Base-by-base conservation (phyloP, 37 sponge, comb jelly and placozoan genomes). In the Beroe forskalii region DNA sequence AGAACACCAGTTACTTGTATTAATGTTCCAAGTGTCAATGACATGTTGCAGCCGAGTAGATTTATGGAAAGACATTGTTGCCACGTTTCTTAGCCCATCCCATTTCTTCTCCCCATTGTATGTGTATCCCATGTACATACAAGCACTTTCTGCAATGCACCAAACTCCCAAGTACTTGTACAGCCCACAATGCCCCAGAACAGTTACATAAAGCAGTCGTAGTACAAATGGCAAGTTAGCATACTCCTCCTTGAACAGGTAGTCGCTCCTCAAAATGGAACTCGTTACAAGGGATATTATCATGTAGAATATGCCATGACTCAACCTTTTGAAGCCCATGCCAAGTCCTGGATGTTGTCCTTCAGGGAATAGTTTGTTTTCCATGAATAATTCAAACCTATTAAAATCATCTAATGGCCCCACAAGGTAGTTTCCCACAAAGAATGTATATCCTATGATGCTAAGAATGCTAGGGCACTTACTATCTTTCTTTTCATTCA, bases 101-200 rank as follows among this genome's bases (percentile, higher is more conserved):
- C 67, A 66, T 32, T 90, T 89, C 23, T 89, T 91, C 35, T 61
- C 44, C 0, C 91, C 92, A 42, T 91, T 92, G 91, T 91, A 95
- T 0, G 94, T 91, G n/a, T 95, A 91, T 0, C 97, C 97, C 38
- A 94, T 94, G 19, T 94, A 39, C 32, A 96, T 94, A 67, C 95
- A 96, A 20, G 95, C 89, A 9, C 94, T 93, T 67, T 96, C 97
- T 92, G 94, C 64, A 0, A 67, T 14, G 31, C 83, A 75, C 72
- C 90, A 93, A 6, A 93, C 91, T 37, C 63, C 60, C 25, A 67
- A 32, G 41, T 90, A 90, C 60, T 92, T 86, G 89, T 92, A 89
- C 22, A 89, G 75, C 12, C 48, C 89, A 80, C 86, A 80, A 25
- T 80, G 86, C 4, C 86, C 86, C 44, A 32, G 35, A 9, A 38